Conservation (phyloP, 2,888 invertebrate genomes). For the Chloromyia formosa region DNA sequence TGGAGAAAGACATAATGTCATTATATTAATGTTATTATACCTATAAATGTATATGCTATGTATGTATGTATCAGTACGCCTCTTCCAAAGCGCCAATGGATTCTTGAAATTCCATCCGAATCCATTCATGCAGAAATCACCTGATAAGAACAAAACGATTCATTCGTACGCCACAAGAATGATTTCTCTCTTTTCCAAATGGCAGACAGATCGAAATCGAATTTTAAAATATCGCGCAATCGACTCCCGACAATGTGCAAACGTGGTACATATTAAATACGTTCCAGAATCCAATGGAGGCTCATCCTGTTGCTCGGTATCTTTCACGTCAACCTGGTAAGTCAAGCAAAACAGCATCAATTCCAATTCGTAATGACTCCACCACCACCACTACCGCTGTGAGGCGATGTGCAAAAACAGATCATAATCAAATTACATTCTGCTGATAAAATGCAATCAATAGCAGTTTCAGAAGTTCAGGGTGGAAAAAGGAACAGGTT, state of each 20-base stretch:
- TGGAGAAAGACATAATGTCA: no score
- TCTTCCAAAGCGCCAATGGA: slow-evolving; percentile 14
- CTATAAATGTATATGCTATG: no score
- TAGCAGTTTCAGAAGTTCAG: slow-evolving; percentile 18
- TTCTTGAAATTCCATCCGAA: slow-evolving; percentile 36
- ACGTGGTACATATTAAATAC: slow-evolving; percentile 31
- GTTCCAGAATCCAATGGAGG: slow-evolving; percentile 14
- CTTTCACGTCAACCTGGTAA: slow-evolving; percentile 32
- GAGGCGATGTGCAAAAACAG: slow-evolving; percentile 44
- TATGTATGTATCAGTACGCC: no score
- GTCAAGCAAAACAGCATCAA: slow-evolving; percentile 41
- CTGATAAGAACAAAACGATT: slow-evolving; percentile 49
- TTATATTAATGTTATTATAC: no score
- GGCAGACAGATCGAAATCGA: slow-evolving; percentile 46
- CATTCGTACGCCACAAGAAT: neutral
- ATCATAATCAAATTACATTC: slow-evolving; percentile 48
- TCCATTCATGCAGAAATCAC: slow-evolving; percentile 47
- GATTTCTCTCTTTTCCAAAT: slow-evolving; percentile 19
- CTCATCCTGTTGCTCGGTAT: slow-evolving; percentile 12
- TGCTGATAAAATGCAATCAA: slow-evolving; percentile 46
- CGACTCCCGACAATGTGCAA: slow-evolving; percentile 36
- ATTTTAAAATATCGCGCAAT: slow-evolving; percentile 48
- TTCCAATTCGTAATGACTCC: slow-evolving; percentile 44
- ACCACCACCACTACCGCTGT: slow-evolving; percentile 45
- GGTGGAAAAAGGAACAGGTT: slow-evolving; percentile 15